phyloP scores from a whole-genome alignment of 2,888 invertebrate genomes.

The Drosophila siamana region DNA sequence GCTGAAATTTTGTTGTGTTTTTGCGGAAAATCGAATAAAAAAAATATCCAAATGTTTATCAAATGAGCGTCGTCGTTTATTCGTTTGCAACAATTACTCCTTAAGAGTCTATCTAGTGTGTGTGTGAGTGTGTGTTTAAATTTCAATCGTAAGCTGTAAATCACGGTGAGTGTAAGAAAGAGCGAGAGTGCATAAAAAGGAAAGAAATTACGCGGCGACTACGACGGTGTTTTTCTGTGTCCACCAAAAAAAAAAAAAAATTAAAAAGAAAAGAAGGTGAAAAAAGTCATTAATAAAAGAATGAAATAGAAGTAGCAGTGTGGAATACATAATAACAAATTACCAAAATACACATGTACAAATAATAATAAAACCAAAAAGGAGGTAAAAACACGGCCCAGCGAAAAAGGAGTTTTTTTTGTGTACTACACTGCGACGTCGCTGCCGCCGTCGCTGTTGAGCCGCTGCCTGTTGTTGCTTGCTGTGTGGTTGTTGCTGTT shows the following conservation, averaged over 20 bases:
- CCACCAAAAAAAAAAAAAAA: constrained; percentile 28
- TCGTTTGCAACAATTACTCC: constrained; percentile 68
- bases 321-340: constrained; percentile 43
- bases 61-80: constrained; percentile 62
- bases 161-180: constrained; percentile 67
- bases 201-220: constrained; percentile 59
- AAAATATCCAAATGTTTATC: constrained; percentile 64
- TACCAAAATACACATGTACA: constrained; percentile 42
- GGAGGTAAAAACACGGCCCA: constrained; percentile 53
- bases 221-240: constrained; percentile 47
- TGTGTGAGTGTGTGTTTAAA: constrained; percentile 26
- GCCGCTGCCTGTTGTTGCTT: constrained; percentile 28
- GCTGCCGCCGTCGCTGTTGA: constrained; percentile 19
- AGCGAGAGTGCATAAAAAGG: constrained; percentile 19
- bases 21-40: constrained; percentile 74
- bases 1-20: constrained; percentile 66
- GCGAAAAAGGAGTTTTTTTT: constrained; percentile 74
- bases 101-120: constrained; percentile 53
- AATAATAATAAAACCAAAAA: constrained; percentile 32
- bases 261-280: constrained; percentile 59
- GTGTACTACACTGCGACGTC: constrained; percentile 62
- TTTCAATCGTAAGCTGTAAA: constrained; percentile 59
- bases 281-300: constrained; percentile 73
- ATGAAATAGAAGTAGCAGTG: constrained; percentile 57
- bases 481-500: constrained; percentile 26